Evolutionary conservation across 1,140 invertebrate species (phyloP).

Genomic region (Apis cerana): DNA sequence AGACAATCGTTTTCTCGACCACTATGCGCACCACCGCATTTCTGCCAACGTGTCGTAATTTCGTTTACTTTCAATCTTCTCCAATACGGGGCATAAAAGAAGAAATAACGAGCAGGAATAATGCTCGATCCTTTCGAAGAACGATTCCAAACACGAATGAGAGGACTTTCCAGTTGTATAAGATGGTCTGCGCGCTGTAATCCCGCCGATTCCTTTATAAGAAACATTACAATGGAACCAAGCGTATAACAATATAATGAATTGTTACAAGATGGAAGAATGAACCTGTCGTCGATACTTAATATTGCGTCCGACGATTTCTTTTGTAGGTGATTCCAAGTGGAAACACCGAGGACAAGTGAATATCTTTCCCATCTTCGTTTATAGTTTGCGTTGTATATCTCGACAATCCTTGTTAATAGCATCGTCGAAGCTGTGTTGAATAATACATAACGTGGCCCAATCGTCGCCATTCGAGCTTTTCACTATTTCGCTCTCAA

Average conservation of each 20-base stretch:
- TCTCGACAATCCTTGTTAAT: neutral
- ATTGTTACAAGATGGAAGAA: neutral
- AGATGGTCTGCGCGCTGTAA: neutral
- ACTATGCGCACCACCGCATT: neutral
- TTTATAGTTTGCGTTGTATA: neutral
- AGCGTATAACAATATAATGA: neutral
- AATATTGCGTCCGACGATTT: neutral
- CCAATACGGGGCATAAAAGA: neutral
- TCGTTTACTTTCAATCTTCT: slow-evolving; percentile 35
- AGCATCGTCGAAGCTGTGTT: neutral
- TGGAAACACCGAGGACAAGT: neutral
- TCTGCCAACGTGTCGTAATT: slow-evolving; percentile 13
- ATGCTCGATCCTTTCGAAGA: neutral
- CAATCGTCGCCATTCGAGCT: neutral
- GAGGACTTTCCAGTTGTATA: neutral
- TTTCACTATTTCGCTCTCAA: neutral
- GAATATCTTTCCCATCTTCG: neutral
- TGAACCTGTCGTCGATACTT: slow-evolving; percentile 1
- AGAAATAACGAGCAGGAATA: slow-evolving; percentile 16
- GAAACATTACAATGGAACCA: neutral
- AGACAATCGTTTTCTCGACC: no score
- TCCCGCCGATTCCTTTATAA: neutral
- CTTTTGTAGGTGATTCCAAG: neutral
- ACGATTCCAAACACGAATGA: neutral
- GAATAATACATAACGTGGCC: neutral